phyloP scores from a whole-genome alignment of 2,888 invertebrate genomes.

The Escarpia spicata region DNA sequence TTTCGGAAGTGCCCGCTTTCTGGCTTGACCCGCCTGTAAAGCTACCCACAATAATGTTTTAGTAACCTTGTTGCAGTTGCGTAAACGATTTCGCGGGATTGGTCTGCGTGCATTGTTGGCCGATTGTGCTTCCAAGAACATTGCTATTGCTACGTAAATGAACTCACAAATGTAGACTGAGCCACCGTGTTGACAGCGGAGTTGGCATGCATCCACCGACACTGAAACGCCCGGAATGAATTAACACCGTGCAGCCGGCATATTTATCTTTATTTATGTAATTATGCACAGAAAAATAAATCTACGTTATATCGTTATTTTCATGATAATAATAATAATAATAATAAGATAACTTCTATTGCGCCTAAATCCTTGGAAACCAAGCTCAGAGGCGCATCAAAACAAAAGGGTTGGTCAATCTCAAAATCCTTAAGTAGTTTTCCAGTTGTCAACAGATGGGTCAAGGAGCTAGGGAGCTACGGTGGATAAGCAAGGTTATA shows the following conservation, averaged over 20 bases:
- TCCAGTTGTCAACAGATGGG: too few species aligned
- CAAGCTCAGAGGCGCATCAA: too few species aligned
- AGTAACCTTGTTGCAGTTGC: not conserved
- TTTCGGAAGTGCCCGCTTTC: not conserved
- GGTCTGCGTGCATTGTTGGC: not conserved
- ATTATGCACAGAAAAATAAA: too few species aligned
- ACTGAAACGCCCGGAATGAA: not conserved
- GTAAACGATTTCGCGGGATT: conserved; percentile 10
- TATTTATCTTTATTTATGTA: not conserved
- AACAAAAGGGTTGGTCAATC: too few species aligned
- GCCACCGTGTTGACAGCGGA: not conserved
- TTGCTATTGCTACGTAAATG: not conserved
- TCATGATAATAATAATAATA: too few species aligned
- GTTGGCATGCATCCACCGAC: not conserved
- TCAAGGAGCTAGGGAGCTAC: too few species aligned
- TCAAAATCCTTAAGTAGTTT: too few species aligned
- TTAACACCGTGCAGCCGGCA: not conserved
- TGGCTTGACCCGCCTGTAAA: not conserved
- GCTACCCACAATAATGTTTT: not conserved
- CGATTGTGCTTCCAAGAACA: not conserved
- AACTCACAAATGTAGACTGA: not conserved
- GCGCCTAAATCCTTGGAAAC: too few species aligned
- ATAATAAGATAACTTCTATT: too few species aligned
- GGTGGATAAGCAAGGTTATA: too few species aligned
- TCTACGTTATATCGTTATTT: too few species aligned